Evolutionary conservation across 2,113 vertebrate genomes (phyloP).

Genomic region (Phodopus roborovskii): DNA sequence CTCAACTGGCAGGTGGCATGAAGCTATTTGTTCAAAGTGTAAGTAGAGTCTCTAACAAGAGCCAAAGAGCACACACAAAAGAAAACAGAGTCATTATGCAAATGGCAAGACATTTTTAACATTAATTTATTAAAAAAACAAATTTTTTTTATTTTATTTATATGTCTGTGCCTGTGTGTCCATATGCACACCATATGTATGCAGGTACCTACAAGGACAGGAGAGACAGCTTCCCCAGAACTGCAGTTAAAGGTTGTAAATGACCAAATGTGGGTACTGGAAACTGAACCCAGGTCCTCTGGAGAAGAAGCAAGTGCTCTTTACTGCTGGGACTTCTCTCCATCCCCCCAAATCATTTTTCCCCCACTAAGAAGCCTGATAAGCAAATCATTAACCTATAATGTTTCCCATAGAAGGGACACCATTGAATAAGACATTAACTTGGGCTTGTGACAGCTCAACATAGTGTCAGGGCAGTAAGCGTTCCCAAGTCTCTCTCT

Average conservation of each 20-base stretch:
- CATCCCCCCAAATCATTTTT: not conserved
- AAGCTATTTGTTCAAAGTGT: too few species aligned
- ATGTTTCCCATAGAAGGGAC: not conserved
- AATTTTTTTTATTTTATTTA: not conserved
- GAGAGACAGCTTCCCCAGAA: not conserved
- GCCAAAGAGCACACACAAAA: too few species aligned
- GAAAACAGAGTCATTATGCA: too few species aligned
- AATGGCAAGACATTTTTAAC: not conserved
- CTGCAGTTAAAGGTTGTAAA: not conserved
- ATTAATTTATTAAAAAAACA: too few species aligned
- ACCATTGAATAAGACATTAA: not conserved
- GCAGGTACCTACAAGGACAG: not conserved
- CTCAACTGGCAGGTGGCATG: too few species aligned
- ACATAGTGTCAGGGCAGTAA: not conserved
- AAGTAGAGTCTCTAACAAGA: too few species aligned
- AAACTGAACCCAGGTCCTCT: not conserved
- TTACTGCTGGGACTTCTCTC: not conserved
- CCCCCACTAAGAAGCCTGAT: not conserved
- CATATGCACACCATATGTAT: not conserved
- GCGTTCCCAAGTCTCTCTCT: too few species aligned
- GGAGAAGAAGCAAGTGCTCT: not conserved
- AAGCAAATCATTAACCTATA: not conserved
- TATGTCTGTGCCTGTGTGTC: not conserved
- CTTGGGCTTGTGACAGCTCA: not conserved
- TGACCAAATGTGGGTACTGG: not conserved